A percentile compares a stretch with the other conserved stretches of the same genome.
These are phyloP conservation scores for Lipotes vexillifer DNA, from an alignment of 2,113 vertebrate species.

Conservation along the genomic window DNA sequence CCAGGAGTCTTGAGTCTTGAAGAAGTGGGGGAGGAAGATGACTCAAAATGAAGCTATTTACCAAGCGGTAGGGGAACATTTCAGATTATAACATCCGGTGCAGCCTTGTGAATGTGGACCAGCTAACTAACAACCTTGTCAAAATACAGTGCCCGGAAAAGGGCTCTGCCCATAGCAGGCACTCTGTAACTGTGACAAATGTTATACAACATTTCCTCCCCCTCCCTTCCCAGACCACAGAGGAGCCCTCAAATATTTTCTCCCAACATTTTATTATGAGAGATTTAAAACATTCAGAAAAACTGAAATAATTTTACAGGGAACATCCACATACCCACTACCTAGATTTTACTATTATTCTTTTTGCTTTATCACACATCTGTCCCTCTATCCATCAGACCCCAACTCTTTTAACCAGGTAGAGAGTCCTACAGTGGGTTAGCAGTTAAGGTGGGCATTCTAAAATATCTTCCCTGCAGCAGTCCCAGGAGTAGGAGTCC, in stretches of 20 bases:
- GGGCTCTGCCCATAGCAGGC: neutral
- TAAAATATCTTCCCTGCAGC: neutral
- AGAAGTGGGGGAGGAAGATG: neutral
- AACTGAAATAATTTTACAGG: neutral
- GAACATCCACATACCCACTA: neutral
- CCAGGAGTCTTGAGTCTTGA: neutral
- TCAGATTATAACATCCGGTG: neutral
- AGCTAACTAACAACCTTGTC: neutral
- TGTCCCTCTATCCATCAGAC: neutral
- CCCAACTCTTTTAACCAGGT: neutral
- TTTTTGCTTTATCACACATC: neutral
- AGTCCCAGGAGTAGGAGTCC: neutral
- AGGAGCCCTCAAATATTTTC: no score
- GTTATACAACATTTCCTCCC: no score
- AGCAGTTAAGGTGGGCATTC: neutral
- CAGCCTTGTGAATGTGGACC: neutral
- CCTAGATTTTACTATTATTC: neutral
- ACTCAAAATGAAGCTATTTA: neutral
- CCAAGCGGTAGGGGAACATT: neutral
- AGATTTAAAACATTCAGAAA: neutral
- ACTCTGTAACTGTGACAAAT: no score
- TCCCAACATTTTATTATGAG: neutral
- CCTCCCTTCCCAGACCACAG: neutral
- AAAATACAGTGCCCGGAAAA: neutral
- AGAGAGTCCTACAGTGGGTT: neutral